Conservation (phyloP, 2,797 vertebrate species). For the Hylomyscus alleni region DNA sequence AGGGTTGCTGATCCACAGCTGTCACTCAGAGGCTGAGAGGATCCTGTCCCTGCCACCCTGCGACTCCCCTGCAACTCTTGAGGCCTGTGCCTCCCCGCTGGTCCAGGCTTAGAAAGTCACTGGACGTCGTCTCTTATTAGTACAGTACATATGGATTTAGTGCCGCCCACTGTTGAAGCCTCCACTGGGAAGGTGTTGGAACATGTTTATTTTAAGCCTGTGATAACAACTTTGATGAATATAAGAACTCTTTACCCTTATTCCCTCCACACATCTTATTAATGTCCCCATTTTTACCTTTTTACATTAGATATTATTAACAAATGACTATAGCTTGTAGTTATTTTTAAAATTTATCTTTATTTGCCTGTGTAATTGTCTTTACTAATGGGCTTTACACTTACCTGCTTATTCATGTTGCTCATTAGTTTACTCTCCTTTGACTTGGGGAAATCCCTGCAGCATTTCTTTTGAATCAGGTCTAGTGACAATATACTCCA, state of each 20-base stretch:
- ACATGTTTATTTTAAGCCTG: background rate
- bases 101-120: too few relatives aligned
- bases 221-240: background rate
- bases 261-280: background rate
- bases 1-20: too few relatives aligned
- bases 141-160: background rate
- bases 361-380: slow-evolving; percentile 22
- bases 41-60: too few relatives aligned
- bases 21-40: too few relatives aligned
- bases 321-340: background rate
- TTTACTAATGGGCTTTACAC: background rate
- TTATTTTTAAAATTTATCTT: background rate
- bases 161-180: background rate
- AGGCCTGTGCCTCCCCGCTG: too few relatives aligned
- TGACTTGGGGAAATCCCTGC: background rate
- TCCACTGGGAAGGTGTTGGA: background rate
- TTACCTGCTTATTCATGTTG: background rate
- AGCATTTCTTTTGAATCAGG: slow-evolving; percentile 19
- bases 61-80: too few relatives aligned
- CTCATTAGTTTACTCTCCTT: slow-evolving; percentile 2
- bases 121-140: background rate
- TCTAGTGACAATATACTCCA: background rate
- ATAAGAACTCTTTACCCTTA: background rate
- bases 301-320: background rate
- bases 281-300: background rate